Base-by-base conservation (phyloP, 2,888 invertebrate genomes). In the Rhopalosiphum nymphaeae region DNA sequence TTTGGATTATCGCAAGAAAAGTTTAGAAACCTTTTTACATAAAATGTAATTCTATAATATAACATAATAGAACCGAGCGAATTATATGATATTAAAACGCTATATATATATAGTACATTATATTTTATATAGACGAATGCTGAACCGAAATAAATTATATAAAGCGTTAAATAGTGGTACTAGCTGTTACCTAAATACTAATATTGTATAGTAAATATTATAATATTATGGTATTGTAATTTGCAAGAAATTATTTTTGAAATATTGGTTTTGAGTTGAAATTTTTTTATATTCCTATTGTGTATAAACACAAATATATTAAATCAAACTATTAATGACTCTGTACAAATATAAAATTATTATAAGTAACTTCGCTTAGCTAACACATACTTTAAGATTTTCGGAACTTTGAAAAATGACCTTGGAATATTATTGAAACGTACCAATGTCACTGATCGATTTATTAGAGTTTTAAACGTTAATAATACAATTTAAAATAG, bases 1-100 rank as follows among this genome's bases (percentile, higher is more conserved):
- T 78, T 78, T 36, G 36, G 36, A 91, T 53, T 91, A 53, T 91
- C 53, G 78, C 36, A 53, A 78, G 91, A 78, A 16, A 84, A 91
- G 91, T 89, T 91, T 78, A 4, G 46, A 78, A 91, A 5, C n/a
- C 36, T 26, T 78, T 91, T 49, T 91, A 44, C 78, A 53, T 78
- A 56, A 91, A 53, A 53, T n/a, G 46, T n/a, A 61, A 90, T 67
- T 78, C 21, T 78, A 21, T 21, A 36, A 78, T 90, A 67, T n/a
- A 89, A 46, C 21, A 44, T 25, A 26, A 46, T 46, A 46, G 46
- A 67, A 67, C 25, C 29, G 11, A 46, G 42, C 3, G 44, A n/a
- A 46, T 67, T n/a, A 42, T 90, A 29, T 29, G 36, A 90, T 90
- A 46, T 89, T 67, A 46, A 90, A 90, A 61, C 10, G 61, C 21